phyloP scores from a whole-genome alignment of 2,888 invertebrate species.

The Drosophila silvestris region DNA sequence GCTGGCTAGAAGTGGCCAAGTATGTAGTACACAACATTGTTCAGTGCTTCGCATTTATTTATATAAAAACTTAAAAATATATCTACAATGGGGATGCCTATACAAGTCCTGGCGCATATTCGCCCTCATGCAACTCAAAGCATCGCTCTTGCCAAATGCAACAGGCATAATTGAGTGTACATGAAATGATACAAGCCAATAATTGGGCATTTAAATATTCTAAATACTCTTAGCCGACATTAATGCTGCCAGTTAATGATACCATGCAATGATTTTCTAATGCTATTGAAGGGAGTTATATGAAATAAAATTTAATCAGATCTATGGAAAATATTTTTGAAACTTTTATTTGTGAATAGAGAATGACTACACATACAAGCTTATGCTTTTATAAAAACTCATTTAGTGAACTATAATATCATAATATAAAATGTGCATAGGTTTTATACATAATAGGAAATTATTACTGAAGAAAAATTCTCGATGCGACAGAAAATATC shows the following conservation, averaged over 20 bases:
- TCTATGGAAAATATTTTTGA: not conserved
- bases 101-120: constrained; percentile 73
- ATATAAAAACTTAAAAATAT: constrained; percentile 79
- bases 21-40: constrained; percentile 68
- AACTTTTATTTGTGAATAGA: not conserved
- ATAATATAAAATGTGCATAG: not conserved
- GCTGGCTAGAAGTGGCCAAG: constrained; percentile 34
- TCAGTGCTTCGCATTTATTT: constrained; percentile 68
- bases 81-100: constrained; percentile 72
- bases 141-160: constrained; percentile 49
- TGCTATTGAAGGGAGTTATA: not conserved
- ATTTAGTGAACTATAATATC: not conserved
- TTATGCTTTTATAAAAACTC: not conserved
- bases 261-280: not conserved
- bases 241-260: not conserved
- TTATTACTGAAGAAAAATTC: not conserved
- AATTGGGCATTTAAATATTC: constrained; percentile 10
- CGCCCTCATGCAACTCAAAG: constrained; percentile 59
- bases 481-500: not conserved
- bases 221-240: constrained; percentile 43
- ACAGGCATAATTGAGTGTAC: constrained; percentile 68
- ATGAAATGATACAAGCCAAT: constrained; percentile 68
- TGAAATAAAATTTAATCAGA: not conserved
- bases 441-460: not conserved
- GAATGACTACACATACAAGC: not conserved